Percentiles rank a stretch among this genome's conserved stretches.
Conservation (phyloP, 2,888 invertebrate species). For the Belgica antarctica region DNA sequence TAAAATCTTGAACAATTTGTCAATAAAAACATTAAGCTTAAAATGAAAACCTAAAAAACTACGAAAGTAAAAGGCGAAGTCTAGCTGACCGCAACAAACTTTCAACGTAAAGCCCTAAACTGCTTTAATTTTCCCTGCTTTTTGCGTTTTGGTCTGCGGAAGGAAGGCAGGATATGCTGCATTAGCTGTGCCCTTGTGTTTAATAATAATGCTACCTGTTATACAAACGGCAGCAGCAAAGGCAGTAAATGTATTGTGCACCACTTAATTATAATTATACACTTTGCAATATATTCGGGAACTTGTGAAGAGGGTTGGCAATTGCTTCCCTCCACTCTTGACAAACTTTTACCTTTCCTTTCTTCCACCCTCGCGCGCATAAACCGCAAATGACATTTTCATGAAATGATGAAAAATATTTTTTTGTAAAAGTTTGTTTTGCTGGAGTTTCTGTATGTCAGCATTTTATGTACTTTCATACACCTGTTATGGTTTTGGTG, state of each 20-base stretch:
- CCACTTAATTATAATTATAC: constrained; percentile 43
- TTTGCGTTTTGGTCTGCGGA: no score
- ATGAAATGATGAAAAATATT: not conserved
- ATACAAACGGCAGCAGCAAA: not conserved
- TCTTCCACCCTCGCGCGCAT: constrained; percentile 4
- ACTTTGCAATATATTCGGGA: constrained; percentile 29
- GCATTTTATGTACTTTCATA: not conserved
- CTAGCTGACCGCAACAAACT: not conserved
- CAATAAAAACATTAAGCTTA: no score
- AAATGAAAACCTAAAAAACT: no score
- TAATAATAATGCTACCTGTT: constrained; percentile 35
- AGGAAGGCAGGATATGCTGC: constrained; percentile 4
- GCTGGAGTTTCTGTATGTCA: constrained; percentile 1
- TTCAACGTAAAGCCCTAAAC: no score
- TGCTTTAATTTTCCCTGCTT: not conserved
- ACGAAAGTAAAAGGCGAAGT: no score
- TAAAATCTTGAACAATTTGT: no score
- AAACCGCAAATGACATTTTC: constrained; percentile 10
- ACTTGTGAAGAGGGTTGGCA: not conserved
- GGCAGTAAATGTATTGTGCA: constrained; percentile 5
- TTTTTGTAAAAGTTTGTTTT: constrained; percentile 10
- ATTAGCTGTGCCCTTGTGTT: constrained; percentile 24
- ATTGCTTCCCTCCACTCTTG: no score
- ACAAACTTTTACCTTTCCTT: not conserved
- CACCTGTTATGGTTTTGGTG: constrained; percentile 13